Percentiles rank a stretch among this genome's conserved stretches.
Conservation (phyloP, 1,140 invertebrate genomes). For the Formica selysi region DNA sequence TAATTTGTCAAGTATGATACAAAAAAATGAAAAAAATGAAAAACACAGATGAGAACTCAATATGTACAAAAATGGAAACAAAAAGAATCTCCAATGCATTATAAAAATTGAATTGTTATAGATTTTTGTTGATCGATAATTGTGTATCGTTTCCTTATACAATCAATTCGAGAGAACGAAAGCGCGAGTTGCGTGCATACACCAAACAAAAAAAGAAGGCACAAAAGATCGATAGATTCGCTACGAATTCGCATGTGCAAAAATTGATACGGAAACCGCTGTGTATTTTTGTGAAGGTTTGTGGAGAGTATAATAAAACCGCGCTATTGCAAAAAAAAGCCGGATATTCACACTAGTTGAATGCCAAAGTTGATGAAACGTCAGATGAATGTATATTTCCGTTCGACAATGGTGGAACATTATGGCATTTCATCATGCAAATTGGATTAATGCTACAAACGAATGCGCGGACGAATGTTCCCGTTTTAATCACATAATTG, state of each 20-base stretch:
- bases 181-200: constrained; percentile 8
- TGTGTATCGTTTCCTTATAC: constrained; percentile 22
- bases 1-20: background rate
- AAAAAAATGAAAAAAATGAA: background rate
- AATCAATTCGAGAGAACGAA: constrained; percentile 34
- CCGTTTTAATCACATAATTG: background rate
- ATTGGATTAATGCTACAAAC: constrained; percentile 46
- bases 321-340: background rate
- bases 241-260: constrained; percentile 36
- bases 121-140: constrained; percentile 6
- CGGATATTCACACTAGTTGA: constrained; percentile 11
- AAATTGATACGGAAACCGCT: constrained; percentile 11
- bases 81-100: constrained; percentile 1
- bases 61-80: background rate
- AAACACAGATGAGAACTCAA: background rate
- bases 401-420: background rate
- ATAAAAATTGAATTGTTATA: constrained; percentile 30
- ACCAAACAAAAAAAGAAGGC: background rate
- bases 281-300: constrained; percentile 35
- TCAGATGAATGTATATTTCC: constrained; percentile 24
- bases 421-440: constrained; percentile 33
- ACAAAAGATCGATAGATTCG: constrained; percentile 14
- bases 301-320: background rate
- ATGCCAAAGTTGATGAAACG: constrained; percentile 31
- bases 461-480: background rate